A percentile compares a stretch with the other conserved stretches of the same genome.
phyloP scores from a whole-genome alignment of 2,113 vertebrate genomes.

The Pelodiscus sinensis region DNA sequence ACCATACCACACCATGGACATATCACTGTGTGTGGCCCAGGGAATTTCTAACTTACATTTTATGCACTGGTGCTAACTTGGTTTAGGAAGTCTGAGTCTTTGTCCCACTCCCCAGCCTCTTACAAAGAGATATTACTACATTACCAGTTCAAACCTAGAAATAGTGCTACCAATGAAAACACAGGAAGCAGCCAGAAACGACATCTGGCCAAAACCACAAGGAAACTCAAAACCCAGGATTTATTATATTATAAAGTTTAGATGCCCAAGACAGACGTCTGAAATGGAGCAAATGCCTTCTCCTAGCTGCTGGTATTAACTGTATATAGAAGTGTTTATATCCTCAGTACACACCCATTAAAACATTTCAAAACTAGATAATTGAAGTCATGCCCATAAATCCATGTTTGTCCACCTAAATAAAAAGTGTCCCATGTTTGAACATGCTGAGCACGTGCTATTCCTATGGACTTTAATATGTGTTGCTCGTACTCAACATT shows the following conservation, averaged over 20 bases:
- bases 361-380: background rate
- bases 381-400: background rate
- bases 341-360: background rate
- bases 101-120: background rate
- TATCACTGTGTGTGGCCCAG: background rate
- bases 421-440: background rate
- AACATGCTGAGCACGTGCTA: background rate
- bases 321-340: background rate
- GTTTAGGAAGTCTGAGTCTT: background rate
- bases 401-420: background rate
- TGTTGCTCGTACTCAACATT: background rate
- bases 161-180: background rate
- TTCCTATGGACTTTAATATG: background rate
- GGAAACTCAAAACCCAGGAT: background rate
- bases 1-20: background rate
- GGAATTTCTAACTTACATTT: background rate
- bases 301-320: background rate
- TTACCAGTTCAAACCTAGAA: background rate
- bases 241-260: background rate
- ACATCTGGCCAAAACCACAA: background rate
- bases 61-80: background rate
- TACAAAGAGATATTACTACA: rapidly evolving
- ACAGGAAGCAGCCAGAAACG: background rate
- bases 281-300: background rate
- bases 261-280: background rate